These are phyloP conservation scores for Bovichtus variegatus DNA, from an alignment of 2,797 vertebrate genomes.

Conservation along the genomic window DNA sequence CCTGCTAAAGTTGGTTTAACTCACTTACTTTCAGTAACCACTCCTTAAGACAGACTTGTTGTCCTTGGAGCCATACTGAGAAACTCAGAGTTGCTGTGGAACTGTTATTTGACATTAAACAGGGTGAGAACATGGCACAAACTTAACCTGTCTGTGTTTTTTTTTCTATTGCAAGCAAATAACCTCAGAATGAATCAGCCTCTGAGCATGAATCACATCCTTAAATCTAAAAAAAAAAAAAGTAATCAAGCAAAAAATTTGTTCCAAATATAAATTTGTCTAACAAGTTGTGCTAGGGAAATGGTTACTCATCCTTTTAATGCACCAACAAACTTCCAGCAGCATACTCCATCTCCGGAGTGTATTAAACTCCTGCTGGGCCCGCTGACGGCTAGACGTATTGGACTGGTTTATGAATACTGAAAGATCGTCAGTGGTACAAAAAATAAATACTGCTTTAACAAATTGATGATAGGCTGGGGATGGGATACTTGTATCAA, in stretches of 20 bases:
- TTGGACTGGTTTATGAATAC: conserved; percentile 45
- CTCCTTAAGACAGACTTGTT: conserved; percentile 47
- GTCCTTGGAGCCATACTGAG: conserved; percentile 51
- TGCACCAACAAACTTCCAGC: conserved; percentile 54
- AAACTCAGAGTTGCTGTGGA: conserved; percentile 32
- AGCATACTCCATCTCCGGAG: conserved; percentile 31
- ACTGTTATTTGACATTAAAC: conserved; percentile 40
- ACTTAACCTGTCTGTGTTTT: conserved; percentile 56
- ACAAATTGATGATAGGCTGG: conserved; percentile 10
- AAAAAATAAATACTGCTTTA: conserved; percentile 39
- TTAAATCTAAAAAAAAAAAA: conserved; percentile 58
- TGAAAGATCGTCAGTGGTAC: conserved; percentile 42
- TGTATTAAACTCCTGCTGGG: conserved; percentile 43
- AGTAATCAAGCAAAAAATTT: conserved; percentile 52
- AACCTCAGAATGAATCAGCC: conserved; percentile 54
- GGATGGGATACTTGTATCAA: conserved; percentile 17
- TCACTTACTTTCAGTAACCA: conserved; percentile 29
- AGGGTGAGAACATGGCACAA: conserved; percentile 47
- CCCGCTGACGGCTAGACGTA: conserved; percentile 21
- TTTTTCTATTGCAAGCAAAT: conserved; percentile 59
- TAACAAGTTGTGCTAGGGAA: conserved; percentile 25
- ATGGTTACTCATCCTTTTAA: conserved; percentile 67
- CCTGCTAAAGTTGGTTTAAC: conserved; percentile 17
- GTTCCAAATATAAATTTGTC: conserved; percentile 46
- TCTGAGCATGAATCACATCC: conserved; percentile 57